phyloP scores from a whole-genome alignment of 2,797 vertebrate species.

The Brotogeris chrysoptera region DNA sequence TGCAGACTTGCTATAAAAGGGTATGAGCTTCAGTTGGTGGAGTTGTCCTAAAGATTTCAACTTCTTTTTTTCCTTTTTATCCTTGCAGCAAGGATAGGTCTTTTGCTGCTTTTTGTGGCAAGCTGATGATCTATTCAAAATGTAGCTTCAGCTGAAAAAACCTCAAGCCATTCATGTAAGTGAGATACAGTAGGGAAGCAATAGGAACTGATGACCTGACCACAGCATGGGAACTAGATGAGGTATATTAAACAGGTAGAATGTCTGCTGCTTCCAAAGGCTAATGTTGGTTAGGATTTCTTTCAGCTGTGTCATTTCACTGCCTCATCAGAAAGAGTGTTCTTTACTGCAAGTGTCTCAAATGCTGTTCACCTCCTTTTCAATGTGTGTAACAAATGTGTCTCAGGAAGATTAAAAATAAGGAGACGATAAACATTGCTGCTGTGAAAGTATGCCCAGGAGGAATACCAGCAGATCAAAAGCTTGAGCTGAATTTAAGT shows the following conservation, averaged over 20 bases:
- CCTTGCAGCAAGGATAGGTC: conserved; percentile 10
- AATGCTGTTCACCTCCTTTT: conserved; percentile 43
- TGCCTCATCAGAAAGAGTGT: background rate
- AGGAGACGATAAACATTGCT: conserved; percentile 48
- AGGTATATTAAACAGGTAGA: conserved; percentile 24
- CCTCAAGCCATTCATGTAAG: conserved; percentile 27
- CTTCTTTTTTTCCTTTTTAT: conserved; percentile 35
- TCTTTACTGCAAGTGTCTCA: conserved; percentile 26
- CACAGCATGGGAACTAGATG: conserved; percentile 19
- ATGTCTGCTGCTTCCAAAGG: conserved; percentile 17
- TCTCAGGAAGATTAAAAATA: conserved; percentile 61
- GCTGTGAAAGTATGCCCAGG: conserved; percentile 45
- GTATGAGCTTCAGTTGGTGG: background rate
- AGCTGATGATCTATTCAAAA: conserved; percentile 50
- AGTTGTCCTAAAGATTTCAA: conserved; percentile 38
- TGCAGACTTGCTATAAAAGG: conserved; percentile 41
- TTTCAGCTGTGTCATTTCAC: conserved; percentile 36
- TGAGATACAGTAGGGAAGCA: conserved; percentile 36
- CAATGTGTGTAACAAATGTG: conserved; percentile 45
- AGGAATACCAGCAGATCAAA: conserved; percentile 60
- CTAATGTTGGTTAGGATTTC: background rate
- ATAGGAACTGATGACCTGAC: conserved; percentile 35
- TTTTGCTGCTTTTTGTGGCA: conserved; percentile 39
- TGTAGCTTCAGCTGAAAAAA: conserved; percentile 45
- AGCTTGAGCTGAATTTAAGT: conserved; percentile 36